These are phyloP conservation scores for Myodes glareolus DNA, from an alignment of 2,113 vertebrate genomes.

Conservation along the genomic window DNA sequence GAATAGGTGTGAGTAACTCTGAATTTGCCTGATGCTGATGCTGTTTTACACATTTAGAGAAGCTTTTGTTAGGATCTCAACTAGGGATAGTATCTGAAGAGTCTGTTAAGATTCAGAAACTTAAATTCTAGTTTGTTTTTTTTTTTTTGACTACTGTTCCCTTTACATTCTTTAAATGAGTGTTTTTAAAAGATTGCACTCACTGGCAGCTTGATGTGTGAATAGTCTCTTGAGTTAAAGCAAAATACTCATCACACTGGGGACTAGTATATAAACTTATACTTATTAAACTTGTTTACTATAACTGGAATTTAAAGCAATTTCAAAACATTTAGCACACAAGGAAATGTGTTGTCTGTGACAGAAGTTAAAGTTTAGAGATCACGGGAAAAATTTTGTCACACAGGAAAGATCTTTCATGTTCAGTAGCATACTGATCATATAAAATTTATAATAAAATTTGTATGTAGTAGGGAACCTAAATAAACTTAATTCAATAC, in stretches of 20 bases:
- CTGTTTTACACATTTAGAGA: slow-evolving; percentile 72
- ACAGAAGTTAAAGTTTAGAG: slow-evolving; percentile 30
- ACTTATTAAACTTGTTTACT: slow-evolving; percentile 36
- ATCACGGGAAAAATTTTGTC: slow-evolving; percentile 45
- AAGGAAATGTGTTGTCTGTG: slow-evolving; percentile 39
- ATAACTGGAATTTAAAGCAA: slow-evolving; percentile 73
- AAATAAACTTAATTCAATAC: slow-evolving; percentile 44
- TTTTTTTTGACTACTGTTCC: slow-evolving; percentile 22
- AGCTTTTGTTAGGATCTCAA: slow-evolving; percentile 24
- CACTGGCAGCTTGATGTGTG: slow-evolving; percentile 40
- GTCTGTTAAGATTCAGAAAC: slow-evolving; percentile 69
- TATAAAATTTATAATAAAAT: slow-evolving; percentile 55
- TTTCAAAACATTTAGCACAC: slow-evolving; percentile 66
- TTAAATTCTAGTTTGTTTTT: slow-evolving; percentile 74
- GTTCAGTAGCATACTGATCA: slow-evolving; percentile 26
- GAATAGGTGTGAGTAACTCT: slow-evolving; percentile 43
- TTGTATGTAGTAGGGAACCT: slow-evolving; percentile 59
- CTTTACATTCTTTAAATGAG: slow-evolving; percentile 39
- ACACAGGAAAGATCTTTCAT: slow-evolving; percentile 22
- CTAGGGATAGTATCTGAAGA: slow-evolving; percentile 14
- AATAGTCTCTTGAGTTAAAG: slow-evolving; percentile 57
- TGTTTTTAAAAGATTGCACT: neutral
- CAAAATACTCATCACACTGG: slow-evolving; percentile 43
- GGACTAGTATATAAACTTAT: slow-evolving; percentile 43
- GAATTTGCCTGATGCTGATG: neutral